Conservation (phyloP, 2,797 vertebrate species). For the Salmo trutta region DNA sequence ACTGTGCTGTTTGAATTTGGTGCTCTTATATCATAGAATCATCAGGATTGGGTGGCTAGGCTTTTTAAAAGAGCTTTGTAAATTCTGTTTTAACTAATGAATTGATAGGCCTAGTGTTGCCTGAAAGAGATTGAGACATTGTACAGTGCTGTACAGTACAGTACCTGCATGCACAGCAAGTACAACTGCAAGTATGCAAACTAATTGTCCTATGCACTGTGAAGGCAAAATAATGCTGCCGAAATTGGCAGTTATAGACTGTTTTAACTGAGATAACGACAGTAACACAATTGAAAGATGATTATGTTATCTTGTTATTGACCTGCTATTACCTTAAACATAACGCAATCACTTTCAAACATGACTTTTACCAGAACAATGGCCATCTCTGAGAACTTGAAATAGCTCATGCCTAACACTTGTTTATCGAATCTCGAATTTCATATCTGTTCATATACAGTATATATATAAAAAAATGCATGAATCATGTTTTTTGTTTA, state of each 20-base stretch:
- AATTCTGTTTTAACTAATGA: constrained; percentile 49
- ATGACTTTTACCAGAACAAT: constrained; percentile 31
- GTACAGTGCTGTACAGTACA: constrained; percentile 52
- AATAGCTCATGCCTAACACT: constrained; percentile 59
- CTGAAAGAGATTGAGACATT: constrained; percentile 28
- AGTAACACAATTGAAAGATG: not conserved
- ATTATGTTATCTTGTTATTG: constrained; percentile 9
- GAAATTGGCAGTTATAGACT: constrained; percentile 38
- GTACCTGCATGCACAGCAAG: constrained; percentile 38
- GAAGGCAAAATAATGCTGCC: constrained; percentile 15
- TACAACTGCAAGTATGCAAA: constrained; percentile 57
- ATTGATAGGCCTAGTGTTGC: constrained; percentile 11
- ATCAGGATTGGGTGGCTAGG: constrained; percentile 39
- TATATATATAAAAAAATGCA: constrained; percentile 56
- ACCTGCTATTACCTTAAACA: constrained; percentile 6
- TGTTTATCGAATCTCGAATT: constrained; percentile 50
- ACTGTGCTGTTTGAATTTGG: constrained; percentile 76
- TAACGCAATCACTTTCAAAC: constrained; percentile 18
- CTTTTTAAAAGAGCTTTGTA: constrained; percentile 57
- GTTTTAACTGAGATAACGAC: constrained; percentile 20
- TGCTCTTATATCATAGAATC: constrained; percentile 47
- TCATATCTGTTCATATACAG: constrained; percentile 54
- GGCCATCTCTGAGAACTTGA: constrained; percentile 50
- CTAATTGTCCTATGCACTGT: constrained; percentile 61
- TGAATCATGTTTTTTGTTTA: constrained; percentile 58